Conservation (phyloP, 2,113 vertebrate genomes). For the Rhombomys opimus region DNA sequence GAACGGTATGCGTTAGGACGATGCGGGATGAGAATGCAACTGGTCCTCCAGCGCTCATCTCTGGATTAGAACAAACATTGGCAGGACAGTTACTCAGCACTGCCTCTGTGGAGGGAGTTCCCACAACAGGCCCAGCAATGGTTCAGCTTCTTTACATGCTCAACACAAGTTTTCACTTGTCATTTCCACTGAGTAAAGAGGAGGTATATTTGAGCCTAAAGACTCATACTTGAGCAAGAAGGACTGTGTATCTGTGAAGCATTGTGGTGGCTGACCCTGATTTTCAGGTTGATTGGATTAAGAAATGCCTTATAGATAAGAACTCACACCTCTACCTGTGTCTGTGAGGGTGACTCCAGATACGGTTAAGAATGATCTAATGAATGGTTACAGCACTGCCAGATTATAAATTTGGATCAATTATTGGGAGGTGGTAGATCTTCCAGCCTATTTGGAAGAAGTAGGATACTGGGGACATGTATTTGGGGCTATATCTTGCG, state of each 20-base stretch:
- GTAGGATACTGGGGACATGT: not conserved
- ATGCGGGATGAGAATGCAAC: not conserved
- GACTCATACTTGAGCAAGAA: not conserved
- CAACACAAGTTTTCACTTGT: not conserved
- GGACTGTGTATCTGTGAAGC: not conserved
- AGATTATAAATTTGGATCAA: not conserved
- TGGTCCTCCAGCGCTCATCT: slow-evolving; percentile 8
- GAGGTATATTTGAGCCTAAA: not conserved
- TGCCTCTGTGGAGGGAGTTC: not conserved
- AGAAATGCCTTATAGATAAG: not conserved
- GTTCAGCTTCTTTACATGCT: not conserved
- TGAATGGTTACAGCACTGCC: not conserved
- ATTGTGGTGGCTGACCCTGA: not conserved
- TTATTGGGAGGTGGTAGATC: not conserved
- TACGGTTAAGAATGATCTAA: not conserved
- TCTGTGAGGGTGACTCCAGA: not conserved
- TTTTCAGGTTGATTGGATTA: not conserved
- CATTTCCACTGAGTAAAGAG: not conserved
- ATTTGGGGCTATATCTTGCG: not conserved
- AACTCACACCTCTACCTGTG: not conserved
- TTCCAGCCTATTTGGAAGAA: not conserved
- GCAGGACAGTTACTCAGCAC: not conserved
- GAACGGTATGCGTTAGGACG: not conserved
- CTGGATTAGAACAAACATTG: not conserved
- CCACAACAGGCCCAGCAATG: not conserved